Percentiles rank a stretch among this genome's conserved stretches.
Evolutionary conservation across 2,113 vertebrate genomes (phyloP).

Genomic region (Amphiprion ocellaris): DNA sequence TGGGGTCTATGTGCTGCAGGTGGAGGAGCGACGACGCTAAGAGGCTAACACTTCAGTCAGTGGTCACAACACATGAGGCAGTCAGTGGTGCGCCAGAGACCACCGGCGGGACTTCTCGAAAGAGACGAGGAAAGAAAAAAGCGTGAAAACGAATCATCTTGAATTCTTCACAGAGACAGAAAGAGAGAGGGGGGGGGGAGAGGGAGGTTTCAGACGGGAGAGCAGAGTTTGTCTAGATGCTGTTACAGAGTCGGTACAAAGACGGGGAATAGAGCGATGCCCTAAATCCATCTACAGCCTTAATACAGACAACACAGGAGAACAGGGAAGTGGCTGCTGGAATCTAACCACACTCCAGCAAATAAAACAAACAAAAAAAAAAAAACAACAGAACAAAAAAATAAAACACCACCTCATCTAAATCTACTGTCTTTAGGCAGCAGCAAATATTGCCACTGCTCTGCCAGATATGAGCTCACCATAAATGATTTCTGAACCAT

Average conservation of each 20-base stretch:
- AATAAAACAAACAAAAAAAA: slow-evolving; percentile 25
- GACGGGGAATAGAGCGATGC: slow-evolving; percentile 60
- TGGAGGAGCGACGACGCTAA: slow-evolving; percentile 33
- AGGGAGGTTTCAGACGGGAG: slow-evolving; percentile 3
- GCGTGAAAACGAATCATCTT: slow-evolving; percentile 14
- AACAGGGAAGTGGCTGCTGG: slow-evolving; percentile 56
- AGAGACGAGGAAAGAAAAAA: slow-evolving; percentile 14
- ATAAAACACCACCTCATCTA: slow-evolving; percentile 61
- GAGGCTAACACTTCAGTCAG: slow-evolving; percentile 62
- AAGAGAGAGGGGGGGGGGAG: slow-evolving; percentile 15
- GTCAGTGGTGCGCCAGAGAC: background rate
- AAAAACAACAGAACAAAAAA: slow-evolving; percentile 16
- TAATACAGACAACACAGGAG: slow-evolving; percentile 57
- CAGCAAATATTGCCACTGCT: slow-evolving; percentile 81
- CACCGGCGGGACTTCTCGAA: background rate
- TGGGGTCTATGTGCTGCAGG: slow-evolving; percentile 65
- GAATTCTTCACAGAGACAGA: slow-evolving; percentile 47
- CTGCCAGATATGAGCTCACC: slow-evolving; percentile 74
- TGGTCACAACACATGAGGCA: slow-evolving; percentile 64
- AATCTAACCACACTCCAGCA: slow-evolving; percentile 67
- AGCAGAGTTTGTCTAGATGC: slow-evolving; percentile 38
- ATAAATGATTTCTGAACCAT: slow-evolving; percentile 79
- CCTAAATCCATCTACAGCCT: slow-evolving; percentile 63
- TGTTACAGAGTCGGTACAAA: slow-evolving; percentile 62
- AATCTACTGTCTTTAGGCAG: slow-evolving; percentile 70